These are phyloP conservation scores for Pipistrellus pipistrellus DNA, from an alignment of 2,797 vertebrate genomes.

Conservation along the genomic window DNA sequence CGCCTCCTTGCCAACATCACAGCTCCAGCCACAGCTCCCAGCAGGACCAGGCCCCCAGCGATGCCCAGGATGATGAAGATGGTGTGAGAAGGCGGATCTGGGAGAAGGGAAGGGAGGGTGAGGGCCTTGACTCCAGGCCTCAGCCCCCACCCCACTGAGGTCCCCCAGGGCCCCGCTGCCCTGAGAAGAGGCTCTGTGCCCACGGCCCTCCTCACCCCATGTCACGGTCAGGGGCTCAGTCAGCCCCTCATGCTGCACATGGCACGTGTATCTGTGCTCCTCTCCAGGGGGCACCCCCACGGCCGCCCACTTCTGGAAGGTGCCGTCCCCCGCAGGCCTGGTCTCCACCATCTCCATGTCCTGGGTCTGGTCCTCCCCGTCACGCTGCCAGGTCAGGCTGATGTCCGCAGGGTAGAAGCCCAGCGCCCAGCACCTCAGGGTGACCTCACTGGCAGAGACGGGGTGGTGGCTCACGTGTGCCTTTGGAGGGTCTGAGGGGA, in stretches of 20 bases:
- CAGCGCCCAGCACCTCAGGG: too few species aligned
- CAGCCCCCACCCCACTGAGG: too few species aligned
- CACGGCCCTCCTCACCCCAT: neutral
- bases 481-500: too few species aligned
- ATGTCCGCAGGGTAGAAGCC: too few species aligned
- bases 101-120: neutral
- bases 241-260: neutral
- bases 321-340: neutral
- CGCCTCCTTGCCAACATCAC: neutral
- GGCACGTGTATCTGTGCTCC: too few species aligned
- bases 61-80: neutral
- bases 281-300: neutral
- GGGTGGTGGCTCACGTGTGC: too few species aligned
- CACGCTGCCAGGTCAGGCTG: neutral
- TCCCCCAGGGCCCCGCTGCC: neutral
- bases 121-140: neutral
- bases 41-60: neutral
- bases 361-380: neutral
- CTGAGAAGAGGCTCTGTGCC: neutral
- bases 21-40: neutral
- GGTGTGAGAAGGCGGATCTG: neutral
- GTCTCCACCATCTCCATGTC: slow-evolving; percentile 10
- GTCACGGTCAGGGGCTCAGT: neutral
- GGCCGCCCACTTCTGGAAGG: slow-evolving; percentile 2
- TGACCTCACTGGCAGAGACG: too few species aligned